Base-by-base conservation (phyloP, 2,797 vertebrate species). In the Gymnopithys bicolor region DNA sequence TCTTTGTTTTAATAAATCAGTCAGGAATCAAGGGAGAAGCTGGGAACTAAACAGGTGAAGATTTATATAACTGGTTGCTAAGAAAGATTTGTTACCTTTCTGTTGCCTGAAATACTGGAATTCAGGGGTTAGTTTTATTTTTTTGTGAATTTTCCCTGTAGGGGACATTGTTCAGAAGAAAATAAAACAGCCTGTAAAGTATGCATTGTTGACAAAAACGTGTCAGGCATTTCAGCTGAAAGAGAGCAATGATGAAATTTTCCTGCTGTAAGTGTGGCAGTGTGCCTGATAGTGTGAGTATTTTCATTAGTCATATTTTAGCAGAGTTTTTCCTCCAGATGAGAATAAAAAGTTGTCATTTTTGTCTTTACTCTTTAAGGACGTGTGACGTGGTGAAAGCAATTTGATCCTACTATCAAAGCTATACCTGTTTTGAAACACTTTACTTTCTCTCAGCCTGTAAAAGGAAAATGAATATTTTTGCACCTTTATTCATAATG, bases 371-470 rank as follows among this genome's bases (percentile, higher is more conserved):
- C 48, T 82, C 18, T 70, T 88, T 74, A 48, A 90, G 53, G 76
- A 63, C 10, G 68, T 75, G 51, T 93, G 86, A 88, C 59, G 66
- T 56, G 28, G 30, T 53, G 49, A 90, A 89, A 84, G 27, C 49
- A 82, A 69, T 91, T 94, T 91, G 87, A 93, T 93, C 66, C 85
- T 74, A 16, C 76, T 92, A 92, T 88, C 56, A 93, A 89, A 93
- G 55, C 55, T 45, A 0, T 58, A 23, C 25, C 5, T 84, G 71
- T 68, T 81, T 77, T 66, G 76, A 75, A 83, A 58, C 3, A 11
- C 16, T 79, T 66, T 43, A 21, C 32, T 17, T 87, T 75, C 43
- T 77, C 51, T 55, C 22, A 85, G 24, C 14, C 21, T 91, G 39
- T 74, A 35, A 62, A 70, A 51, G 16, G 23, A 67, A 64, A 75